phyloP scores from a whole-genome alignment of 2,113 vertebrate species.

The Nipponia nippon region DNA sequence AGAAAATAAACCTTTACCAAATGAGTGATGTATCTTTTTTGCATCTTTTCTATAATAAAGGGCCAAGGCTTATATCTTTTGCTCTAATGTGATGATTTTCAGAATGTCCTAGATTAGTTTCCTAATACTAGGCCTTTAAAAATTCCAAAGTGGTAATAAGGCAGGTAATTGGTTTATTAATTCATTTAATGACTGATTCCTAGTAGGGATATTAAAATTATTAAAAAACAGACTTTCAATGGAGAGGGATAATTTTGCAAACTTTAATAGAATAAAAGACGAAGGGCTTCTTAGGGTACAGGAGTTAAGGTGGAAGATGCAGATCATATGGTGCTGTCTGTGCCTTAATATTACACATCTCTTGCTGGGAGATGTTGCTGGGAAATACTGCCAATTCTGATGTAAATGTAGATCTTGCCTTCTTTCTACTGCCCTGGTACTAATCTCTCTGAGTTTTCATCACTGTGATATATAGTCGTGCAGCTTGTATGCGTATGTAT shows the following conservation, averaged over 20 bases:
- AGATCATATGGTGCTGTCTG: neutral
- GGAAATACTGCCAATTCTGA: neutral
- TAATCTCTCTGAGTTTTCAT: neutral
- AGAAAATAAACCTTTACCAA: neutral
- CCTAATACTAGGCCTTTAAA: neutral
- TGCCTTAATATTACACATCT: neutral
- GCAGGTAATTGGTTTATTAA: neutral
- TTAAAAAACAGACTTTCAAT: neutral
- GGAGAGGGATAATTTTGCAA: neutral
- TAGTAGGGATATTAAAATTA: neutral
- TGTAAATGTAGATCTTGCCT: neutral
- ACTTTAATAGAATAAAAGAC: neutral
- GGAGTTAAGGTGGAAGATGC: neutral
- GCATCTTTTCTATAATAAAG: neutral
- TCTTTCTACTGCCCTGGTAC: neutral
- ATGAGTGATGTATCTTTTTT: neutral
- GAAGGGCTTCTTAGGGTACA: neutral
- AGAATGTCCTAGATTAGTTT: neutral
- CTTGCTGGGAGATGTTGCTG: neutral
- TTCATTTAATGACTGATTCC: neutral
- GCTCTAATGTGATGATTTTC: neutral
- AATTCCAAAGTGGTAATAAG: neutral
- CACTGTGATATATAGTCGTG: fast-evolving
- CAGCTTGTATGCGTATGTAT: neutral
- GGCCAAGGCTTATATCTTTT: neutral